A percentile compares a stretch with the other conserved stretches of the same genome.
These are phyloP conservation scores for Phenacoccus solenopsis DNA, from an alignment of 1,140 invertebrate genomes.

Conservation along the genomic window DNA sequence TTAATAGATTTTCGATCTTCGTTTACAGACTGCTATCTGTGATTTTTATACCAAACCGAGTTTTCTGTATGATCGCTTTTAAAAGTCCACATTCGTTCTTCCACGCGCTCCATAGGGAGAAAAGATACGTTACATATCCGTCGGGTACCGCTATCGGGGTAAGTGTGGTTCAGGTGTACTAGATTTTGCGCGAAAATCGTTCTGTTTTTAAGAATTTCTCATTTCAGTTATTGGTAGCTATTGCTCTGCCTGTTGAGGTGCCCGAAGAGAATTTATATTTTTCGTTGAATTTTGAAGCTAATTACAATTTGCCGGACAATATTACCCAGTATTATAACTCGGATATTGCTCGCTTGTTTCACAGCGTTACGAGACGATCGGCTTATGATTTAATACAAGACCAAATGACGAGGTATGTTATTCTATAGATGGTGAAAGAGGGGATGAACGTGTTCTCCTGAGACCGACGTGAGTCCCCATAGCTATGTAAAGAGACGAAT, in stretches of 20 bases:
- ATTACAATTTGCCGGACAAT: slow-evolving; percentile 41
- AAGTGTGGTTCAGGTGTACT: background rate
- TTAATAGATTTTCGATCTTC: background rate
- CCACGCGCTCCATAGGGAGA: background rate
- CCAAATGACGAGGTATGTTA: background rate
- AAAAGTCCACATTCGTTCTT: background rate
- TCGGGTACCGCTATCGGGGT: background rate
- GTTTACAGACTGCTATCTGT: background rate
- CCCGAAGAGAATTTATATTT: slow-evolving; percentile 53
- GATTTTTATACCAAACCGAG: background rate
- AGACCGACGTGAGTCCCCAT: too few relatives aligned
- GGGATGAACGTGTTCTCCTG: too few relatives aligned
- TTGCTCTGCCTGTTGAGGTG: slow-evolving; percentile 54
- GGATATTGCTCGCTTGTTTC: background rate
- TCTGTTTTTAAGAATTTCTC: background rate
- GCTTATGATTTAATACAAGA: background rate
- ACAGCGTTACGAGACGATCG: background rate
- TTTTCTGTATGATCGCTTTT: background rate
- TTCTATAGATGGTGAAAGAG: too few relatives aligned
- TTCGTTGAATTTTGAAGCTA: slow-evolving; percentile 61
- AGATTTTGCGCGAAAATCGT: background rate
- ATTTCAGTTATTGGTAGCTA: slow-evolving; percentile 45
- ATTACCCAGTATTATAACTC: slow-evolving; percentile 21
- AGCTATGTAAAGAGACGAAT: too few relatives aligned
- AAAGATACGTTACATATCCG: slow-evolving; percentile 5